Percentiles rank a stretch among this genome's conserved stretches.
Evolutionary conservation across 2,797 vertebrate species (phyloP).

Genomic region (Anas bahamensis): DNA sequence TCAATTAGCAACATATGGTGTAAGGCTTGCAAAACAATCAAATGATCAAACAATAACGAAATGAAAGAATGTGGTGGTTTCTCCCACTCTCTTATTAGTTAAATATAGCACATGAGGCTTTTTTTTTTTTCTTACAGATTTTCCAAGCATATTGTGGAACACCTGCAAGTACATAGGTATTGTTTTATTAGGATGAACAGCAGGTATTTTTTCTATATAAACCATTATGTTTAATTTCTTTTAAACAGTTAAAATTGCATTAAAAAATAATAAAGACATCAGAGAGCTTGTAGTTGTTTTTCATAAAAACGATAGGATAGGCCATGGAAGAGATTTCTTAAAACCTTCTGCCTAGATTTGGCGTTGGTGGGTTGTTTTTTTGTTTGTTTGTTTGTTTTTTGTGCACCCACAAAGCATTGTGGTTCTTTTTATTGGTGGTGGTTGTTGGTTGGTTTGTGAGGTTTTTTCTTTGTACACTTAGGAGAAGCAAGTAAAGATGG

Average conservation of each 20-base stretch:
- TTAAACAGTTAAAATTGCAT: not conserved
- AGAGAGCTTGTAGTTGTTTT: not conserved
- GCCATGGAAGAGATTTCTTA: not conserved
- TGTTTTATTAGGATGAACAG: not conserved
- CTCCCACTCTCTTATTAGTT: conserved; percentile 16
- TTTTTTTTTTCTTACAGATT: not conserved
- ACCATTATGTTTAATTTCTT: not conserved
- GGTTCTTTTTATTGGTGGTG: no score
- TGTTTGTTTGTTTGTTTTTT: not conserved
- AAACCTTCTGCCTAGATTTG: not conserved
- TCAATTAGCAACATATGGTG: conserved; percentile 74
- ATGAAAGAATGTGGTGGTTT: conserved; percentile 11
- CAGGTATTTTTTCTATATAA: not conserved
- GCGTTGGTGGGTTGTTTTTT: no score
- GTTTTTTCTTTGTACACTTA: fast-evolving
- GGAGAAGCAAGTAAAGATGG: not conserved
- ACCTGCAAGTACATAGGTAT: conserved; percentile 66
- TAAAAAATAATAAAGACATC: not conserved
- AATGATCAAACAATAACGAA: conserved; percentile 68
- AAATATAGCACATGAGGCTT: not conserved
- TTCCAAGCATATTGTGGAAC: conserved; percentile 75
- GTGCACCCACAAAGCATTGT: not conserved
- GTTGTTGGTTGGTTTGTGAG: no score
- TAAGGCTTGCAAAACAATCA: conserved; percentile 62
- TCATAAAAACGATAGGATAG: not conserved